These are phyloP conservation scores for Lordiphosa andalusiaca DNA, from an alignment of 2,888 invertebrate species.

Conservation along the genomic window DNA sequence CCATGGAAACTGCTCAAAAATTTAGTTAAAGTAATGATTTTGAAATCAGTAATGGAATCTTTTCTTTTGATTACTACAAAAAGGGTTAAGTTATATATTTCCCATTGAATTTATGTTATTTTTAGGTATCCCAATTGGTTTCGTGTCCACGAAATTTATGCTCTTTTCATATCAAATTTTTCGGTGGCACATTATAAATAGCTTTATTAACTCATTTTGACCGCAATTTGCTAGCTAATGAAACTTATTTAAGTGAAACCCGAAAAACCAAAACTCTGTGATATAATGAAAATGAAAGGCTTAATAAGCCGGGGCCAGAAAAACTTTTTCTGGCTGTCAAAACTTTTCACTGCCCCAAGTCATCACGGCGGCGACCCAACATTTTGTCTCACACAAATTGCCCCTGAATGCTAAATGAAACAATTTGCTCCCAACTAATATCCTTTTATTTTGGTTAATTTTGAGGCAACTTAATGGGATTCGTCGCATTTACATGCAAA, in stretches of 20 bases:
- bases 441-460: slow-evolving; percentile 36
- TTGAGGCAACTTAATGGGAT: slow-evolving; percentile 46
- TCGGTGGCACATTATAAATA: slow-evolving; percentile 24
- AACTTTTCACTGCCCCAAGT: slow-evolving; percentile 14
- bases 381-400: slow-evolving; percentile 7
- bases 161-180: slow-evolving; percentile 7
- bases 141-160: neutral
- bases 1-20: no score
- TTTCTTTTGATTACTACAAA: no score
- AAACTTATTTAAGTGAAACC: slow-evolving; percentile 42
- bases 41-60: no score
- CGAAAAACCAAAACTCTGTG: slow-evolving; percentile 1
- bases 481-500: slow-evolving; percentile 33
- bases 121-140: no score
- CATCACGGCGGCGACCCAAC: neutral
- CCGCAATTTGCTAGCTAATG: slow-evolving; percentile 57
- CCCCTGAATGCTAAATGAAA: slow-evolving; percentile 27
- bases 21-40: no score
- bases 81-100: no score
- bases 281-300: slow-evolving; percentile 33
- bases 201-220: slow-evolving; percentile 35
- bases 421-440: slow-evolving; percentile 42
- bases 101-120: no score
- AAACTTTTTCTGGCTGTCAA: slow-evolving; percentile 33
- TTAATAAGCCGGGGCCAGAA: slow-evolving; percentile 40